Conservation (phyloP, 23 tunicate species). For the Clavelina lepadiformis region DNA sequence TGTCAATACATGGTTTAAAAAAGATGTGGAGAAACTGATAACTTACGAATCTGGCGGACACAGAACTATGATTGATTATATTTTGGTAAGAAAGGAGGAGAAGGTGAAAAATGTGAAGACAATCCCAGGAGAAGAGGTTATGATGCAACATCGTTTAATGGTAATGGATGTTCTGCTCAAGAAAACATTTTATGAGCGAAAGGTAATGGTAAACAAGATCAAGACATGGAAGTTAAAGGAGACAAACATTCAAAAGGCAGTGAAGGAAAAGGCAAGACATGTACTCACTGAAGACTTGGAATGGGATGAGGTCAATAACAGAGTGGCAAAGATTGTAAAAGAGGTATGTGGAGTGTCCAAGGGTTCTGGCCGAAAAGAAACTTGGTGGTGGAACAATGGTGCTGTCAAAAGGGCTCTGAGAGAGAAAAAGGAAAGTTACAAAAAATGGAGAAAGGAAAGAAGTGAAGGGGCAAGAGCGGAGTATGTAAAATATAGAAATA, state of each 20-base stretch:
- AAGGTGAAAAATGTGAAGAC: slow-evolving; percentile 15
- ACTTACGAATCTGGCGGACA: slow-evolving; percentile 20
- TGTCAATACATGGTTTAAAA: slow-evolving; percentile 1
- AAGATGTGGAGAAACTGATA: neutral
- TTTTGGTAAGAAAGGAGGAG: slow-evolving; percentile 13
- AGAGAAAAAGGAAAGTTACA: no score
- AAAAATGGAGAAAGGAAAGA: no score
- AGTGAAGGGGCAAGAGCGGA: no score
- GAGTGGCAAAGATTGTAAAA: slow-evolving; percentile 9
- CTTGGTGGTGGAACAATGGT: no score
- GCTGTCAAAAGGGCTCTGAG: no score
- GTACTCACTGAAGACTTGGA: slow-evolving; percentile 2
- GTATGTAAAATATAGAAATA: no score
- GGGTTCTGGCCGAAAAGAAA: no score
- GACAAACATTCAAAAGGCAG: neutral
- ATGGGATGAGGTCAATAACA: slow-evolving; percentile 1
- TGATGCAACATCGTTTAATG: slow-evolving; percentile 10
- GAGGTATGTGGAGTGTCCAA: no score
- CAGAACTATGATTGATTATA: slow-evolving; percentile 11
- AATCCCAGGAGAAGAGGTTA: slow-evolving; percentile 10
- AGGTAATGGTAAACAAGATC: neutral
- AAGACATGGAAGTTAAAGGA: slow-evolving; percentile 3
- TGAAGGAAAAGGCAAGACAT: neutral
- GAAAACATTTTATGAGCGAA: slow-evolving; percentile 1
- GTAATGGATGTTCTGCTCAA: slow-evolving; percentile 17